Base-by-base conservation (phyloP, 2,888 invertebrate genomes). In the Drosophila mimetica region DNA sequence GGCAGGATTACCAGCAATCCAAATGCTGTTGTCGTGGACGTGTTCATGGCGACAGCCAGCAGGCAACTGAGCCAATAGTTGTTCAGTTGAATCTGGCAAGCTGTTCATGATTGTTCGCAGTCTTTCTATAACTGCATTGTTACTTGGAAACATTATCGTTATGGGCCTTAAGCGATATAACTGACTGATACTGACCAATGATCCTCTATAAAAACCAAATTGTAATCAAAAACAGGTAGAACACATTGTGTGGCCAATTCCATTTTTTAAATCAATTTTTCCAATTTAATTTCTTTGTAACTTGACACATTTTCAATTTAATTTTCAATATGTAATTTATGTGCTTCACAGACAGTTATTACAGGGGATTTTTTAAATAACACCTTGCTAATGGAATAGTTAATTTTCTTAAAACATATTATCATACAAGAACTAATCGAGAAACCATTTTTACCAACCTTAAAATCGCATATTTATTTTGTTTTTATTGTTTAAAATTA, bases 1-100 rank as follows among this genome's bases (percentile, higher is more conserved):
- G 59, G 36, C 50, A 84, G 41, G 16, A 71, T 37, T 8, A 74
- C 41, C 6, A 34, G 28, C 61, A 54, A 44, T 41, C 58, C 54
- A 41, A 48, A 13, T 18, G 36, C 37, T 1, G 32, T 41, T 16
- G 25, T 11, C 7, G 34, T 30, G 13, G 30, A 41, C 6, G 50
- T 36, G 20, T 34, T 14, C 71, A 67, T 70, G 59, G 28, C 30
- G 14, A 28, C 14, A 34, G 11, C 25, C 8, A 16, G 13, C 25
- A 25, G 36, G 30, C 20, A 47, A 58, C 14, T 36, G 20, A 54
- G 48, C 18, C n/a, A 13, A 9, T 39, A 18, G 25, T 32, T 32
- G 34, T 41, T 50, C 30, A 16, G 14, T 41, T 47, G 16, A 20
- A 16, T 16, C 14, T n/a, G 2, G 9, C 11, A 58, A 67, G 71